Conservation (phyloP, 2,113 vertebrate genomes). For the Burhinus oedicnemus region DNA sequence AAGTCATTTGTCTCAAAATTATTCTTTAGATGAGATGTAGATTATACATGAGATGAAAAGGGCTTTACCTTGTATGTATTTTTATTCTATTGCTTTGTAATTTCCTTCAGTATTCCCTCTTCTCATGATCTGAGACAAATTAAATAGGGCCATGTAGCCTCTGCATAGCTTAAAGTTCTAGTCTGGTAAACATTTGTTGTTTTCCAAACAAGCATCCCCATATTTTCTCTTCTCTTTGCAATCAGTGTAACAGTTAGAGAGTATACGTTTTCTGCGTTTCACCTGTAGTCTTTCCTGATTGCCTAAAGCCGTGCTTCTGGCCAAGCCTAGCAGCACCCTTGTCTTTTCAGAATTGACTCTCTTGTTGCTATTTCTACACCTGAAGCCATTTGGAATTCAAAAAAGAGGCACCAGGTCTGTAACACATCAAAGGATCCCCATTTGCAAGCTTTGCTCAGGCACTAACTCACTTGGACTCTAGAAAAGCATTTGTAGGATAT, state of each 20-base stretch:
- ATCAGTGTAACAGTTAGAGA: not conserved
- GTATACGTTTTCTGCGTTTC: not conserved
- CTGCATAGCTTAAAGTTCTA: not conserved
- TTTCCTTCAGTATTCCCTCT: slow-evolving; percentile 6
- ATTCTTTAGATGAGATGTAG: slow-evolving; percentile 39
- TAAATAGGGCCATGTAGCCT: not conserved
- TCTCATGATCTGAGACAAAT: slow-evolving; percentile 10
- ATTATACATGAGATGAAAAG: slow-evolving; percentile 39
- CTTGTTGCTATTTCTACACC: not conserved
- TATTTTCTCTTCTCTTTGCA: slow-evolving; percentile 6
- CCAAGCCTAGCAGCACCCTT: not conserved
- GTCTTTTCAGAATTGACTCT: not conserved
- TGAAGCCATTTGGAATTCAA: not conserved
- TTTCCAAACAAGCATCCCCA: not conserved
- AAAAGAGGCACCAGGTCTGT: not conserved
- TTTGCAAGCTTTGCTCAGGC: not conserved
- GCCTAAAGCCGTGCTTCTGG: not conserved
- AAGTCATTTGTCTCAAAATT: slow-evolving; percentile 50
- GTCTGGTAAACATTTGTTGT: not conserved
- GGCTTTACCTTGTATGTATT: slow-evolving; percentile 20
- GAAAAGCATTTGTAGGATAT: not conserved
- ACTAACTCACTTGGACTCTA: not conserved
- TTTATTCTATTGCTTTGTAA: slow-evolving; percentile 57
- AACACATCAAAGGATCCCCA: not conserved
- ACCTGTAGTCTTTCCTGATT: not conserved